Conservation (phyloP, 1,140 invertebrate species). For the Maconellicoccus hirsutus region DNA sequence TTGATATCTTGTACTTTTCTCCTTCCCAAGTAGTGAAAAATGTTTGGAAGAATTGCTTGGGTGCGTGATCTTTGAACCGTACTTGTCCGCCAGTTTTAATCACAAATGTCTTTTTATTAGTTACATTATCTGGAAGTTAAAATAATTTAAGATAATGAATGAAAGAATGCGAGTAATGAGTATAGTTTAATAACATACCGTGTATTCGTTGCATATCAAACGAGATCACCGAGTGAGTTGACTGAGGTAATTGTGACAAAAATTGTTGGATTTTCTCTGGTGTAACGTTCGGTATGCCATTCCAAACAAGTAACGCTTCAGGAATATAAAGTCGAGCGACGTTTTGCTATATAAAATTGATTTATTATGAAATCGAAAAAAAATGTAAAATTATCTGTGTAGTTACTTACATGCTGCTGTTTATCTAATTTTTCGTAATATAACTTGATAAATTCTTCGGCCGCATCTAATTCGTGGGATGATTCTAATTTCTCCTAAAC, state of each 20-base stretch:
- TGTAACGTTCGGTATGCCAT: neutral
- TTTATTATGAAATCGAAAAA: no score
- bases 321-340: neutral
- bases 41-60: slow-evolving; percentile 11
- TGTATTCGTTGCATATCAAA: neutral
- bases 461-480: neutral
- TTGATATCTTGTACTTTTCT: neutral
- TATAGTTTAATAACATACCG: slow-evolving; percentile 4
- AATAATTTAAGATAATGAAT: neutral
- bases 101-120: neutral
- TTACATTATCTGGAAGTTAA: neutral
- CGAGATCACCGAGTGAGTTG: neutral
- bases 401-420: slow-evolving; percentile 1
- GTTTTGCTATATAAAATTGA: neutral
- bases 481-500: neutral
- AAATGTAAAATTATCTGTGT: neutral
- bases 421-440: slow-evolving; percentile 16
- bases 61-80: neutral
- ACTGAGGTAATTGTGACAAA: neutral
- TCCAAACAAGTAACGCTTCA: neutral
- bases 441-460: neutral
- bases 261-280: slow-evolving; percentile 12
- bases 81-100: neutral
- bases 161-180: neutral
- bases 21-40: neutral